These are phyloP conservation scores for Imbricaverruca yamaguchii DNA, from an alignment of 2,888 invertebrate genomes.

Conservation along the genomic window DNA sequence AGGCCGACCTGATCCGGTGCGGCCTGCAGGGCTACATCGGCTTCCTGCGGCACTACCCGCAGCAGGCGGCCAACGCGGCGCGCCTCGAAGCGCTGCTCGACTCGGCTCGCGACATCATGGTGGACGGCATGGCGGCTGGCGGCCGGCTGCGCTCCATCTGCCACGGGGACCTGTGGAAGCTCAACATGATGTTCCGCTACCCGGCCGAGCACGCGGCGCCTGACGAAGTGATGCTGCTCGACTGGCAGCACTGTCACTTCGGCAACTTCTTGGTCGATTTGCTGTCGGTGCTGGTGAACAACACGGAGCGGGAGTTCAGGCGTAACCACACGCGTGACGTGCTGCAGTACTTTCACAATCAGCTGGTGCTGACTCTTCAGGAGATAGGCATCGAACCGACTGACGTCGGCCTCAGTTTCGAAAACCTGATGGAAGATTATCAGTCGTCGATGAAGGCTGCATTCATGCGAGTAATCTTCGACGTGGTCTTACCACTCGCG, in stretches of 20 bases:
- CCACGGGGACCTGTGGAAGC: slow-evolving; percentile 22
- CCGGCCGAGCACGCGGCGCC: neutral
- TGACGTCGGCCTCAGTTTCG: neutral
- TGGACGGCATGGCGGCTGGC: neutral
- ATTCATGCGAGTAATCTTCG: slow-evolving; percentile 13
- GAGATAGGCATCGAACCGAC: neutral
- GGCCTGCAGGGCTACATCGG: slow-evolving; percentile 4
- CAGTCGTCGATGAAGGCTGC: neutral
- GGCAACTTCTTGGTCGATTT: slow-evolving; percentile 20
- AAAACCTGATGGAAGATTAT: neutral
- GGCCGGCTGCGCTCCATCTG: slow-evolving; percentile 1
- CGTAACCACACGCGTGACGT: neutral
- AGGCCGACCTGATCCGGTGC: slow-evolving; percentile 8
- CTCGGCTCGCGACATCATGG: neutral
- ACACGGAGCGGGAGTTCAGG: slow-evolving; percentile 11
- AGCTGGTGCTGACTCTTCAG: neutral
- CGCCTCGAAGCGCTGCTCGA: neutral
- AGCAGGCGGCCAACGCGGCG: neutral
- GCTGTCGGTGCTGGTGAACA: slow-evolving; percentile 18
- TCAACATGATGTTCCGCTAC: slow-evolving; percentile 21
- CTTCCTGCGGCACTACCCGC: slow-evolving; percentile 19
- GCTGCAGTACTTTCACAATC: neutral
- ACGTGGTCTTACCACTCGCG: slow-evolving; percentile 5
- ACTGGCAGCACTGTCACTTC: slow-evolving; percentile 22
- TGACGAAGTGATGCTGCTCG: slow-evolving; percentile 6